Evolutionary conservation across 1,140 invertebrate species (phyloP).

Genomic region (Paracyclopina nana): DNA sequence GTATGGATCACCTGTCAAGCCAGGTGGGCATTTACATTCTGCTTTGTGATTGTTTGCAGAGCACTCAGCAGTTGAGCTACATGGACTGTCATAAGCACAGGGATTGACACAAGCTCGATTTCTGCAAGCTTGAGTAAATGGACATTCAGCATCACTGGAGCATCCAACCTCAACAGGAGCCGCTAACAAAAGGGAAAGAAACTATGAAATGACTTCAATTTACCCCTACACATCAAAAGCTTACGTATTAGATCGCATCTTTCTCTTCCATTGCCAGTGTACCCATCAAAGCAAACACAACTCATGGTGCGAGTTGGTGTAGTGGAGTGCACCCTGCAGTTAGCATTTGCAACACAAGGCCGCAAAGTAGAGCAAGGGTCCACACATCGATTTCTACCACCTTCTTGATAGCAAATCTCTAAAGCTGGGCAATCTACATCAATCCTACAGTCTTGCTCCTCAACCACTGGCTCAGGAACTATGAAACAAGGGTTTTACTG

Average conservation of each 20-base stretch:
- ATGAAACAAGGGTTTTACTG: not conserved
- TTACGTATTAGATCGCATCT: conserved; percentile 37
- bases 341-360: conserved; percentile 53
- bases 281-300: conserved; percentile 47
- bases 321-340: conserved; percentile 55
- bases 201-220: not conserved
- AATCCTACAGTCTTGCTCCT: conserved; percentile 48
- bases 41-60: conserved; percentile 22
- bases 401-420: conserved; percentile 15
- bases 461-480: conserved; percentile 1
- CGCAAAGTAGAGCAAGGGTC: conserved; percentile 52
- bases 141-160: conserved; percentile 49
- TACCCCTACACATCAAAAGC: not conserved
- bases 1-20: conserved; percentile 22
- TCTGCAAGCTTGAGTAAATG: conserved; percentile 44
- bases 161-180: conserved; percentile 35
- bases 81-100: conserved; percentile 32
- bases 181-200: not conserved
- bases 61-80: conserved; percentile 22
- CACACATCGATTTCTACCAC: conserved; percentile 4
- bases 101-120: conserved; percentile 56
- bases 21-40: conserved; percentile 21
- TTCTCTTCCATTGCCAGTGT: conserved; percentile 47
- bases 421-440: conserved; percentile 72
- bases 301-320: conserved; percentile 65